Conservation (phyloP, 2,888 invertebrate genomes). For the Lamproptera curius region DNA sequence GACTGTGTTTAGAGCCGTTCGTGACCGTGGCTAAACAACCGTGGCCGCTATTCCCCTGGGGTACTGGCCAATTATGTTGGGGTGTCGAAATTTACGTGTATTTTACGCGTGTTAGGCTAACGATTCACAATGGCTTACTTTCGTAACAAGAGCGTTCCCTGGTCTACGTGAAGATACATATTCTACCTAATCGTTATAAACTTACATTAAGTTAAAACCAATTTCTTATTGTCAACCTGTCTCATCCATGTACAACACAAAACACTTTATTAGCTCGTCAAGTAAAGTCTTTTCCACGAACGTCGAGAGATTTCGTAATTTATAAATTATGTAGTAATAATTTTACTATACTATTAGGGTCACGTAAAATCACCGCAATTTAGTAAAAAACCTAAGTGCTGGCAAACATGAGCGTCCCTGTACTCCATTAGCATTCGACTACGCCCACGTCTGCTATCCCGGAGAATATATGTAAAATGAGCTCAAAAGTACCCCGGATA, state of each 20-base stretch:
- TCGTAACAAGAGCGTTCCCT: too few species aligned
- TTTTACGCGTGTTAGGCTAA: neutral
- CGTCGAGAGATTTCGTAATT: too few species aligned
- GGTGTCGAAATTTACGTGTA: conserved; percentile 37
- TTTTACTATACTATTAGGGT: too few species aligned
- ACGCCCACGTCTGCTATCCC: conserved; percentile 65
- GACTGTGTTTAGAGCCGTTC: conserved; percentile 66
- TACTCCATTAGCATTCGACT: conserved; percentile 63
- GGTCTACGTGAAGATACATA: too few species aligned
- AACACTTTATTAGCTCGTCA: too few species aligned
- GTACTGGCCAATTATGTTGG: conserved; percentile 64
- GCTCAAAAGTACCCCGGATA: conserved; percentile 71
- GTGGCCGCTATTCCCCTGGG: conserved; percentile 55
- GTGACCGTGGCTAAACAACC: conserved; percentile 57
- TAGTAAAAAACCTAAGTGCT: conserved; percentile 41
- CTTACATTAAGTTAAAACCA: too few species aligned
- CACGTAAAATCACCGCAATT: conserved; percentile 9
- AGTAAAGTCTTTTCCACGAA: too few species aligned
- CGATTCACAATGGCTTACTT: too few species aligned
- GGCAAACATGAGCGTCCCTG: conserved; percentile 39
- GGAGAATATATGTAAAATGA: conserved; percentile 72
- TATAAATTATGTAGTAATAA: too few species aligned
- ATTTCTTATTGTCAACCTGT: too few species aligned
- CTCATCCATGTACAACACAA: too few species aligned
- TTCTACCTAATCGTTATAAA: too few species aligned